Conservation (phyloP, 2,797 vertebrate species). For the Mormyrops boulengeri region DNA sequence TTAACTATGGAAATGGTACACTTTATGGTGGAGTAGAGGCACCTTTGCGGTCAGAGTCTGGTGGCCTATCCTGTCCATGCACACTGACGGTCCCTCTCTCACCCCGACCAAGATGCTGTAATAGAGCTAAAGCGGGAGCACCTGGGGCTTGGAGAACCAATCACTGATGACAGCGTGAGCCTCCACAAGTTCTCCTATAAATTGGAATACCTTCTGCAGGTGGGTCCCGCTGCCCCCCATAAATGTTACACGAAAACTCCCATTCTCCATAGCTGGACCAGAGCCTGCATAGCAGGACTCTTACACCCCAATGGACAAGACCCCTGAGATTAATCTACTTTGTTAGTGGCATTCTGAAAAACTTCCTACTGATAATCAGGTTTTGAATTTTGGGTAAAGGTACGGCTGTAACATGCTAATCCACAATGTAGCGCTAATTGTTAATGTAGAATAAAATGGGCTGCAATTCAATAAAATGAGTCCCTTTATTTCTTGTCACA, state of each 20-base stretch:
- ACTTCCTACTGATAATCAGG: not conserved
- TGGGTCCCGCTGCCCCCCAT: slow-evolving; percentile 38
- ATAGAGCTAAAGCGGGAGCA: slow-evolving; percentile 80
- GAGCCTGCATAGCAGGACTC: not conserved
- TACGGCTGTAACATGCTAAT: not conserved
- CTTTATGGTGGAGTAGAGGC: not conserved
- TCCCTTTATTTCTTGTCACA: not conserved
- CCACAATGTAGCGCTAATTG: not conserved
- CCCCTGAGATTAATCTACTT: not conserved
- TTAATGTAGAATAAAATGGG: not conserved
- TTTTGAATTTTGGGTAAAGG: not conserved
- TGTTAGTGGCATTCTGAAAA: not conserved
- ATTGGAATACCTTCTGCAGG: slow-evolving; percentile 91
- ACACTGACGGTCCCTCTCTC: not conserved
- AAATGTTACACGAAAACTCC: not conserved
- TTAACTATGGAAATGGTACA: not conserved
- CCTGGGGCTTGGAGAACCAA: slow-evolving; percentile 75
- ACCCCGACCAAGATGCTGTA: slow-evolving; percentile 68
- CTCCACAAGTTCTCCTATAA: slow-evolving; percentile 93
- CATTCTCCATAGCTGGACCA: not conserved
- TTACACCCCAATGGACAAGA: not conserved
- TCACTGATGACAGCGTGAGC: slow-evolving; percentile 84
- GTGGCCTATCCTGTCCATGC: not conserved
- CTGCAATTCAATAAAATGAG: not conserved
- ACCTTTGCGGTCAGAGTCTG: not conserved